A percentile compares a stretch with the other conserved stretches of the same genome.
Evolutionary conservation across 2,888 invertebrate species (phyloP).

Genomic region (Cataglyphis albicans): DNA sequence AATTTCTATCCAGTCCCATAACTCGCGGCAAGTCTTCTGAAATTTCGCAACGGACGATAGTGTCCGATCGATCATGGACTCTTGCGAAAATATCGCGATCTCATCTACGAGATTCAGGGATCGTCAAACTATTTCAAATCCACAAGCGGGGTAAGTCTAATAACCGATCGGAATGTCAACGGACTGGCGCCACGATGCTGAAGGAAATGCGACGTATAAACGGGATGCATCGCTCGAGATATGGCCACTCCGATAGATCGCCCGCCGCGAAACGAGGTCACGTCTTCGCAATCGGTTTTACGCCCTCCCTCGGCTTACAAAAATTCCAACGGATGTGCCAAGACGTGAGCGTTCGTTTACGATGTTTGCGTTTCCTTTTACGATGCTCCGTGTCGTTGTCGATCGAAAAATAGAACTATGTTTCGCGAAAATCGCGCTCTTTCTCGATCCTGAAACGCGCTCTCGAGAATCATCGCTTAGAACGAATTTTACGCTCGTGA

Average conservation of each 20-base stretch:
- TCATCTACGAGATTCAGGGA: neutral
- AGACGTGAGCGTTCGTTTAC: conserved; percentile 53
- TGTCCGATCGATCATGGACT: conserved; percentile 5
- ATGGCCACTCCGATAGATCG: conserved; percentile 32
- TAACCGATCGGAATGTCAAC: neutral
- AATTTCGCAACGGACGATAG: conserved; percentile 10
- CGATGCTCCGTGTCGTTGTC: conserved; percentile 41
- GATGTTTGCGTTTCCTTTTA: conserved; percentile 55
- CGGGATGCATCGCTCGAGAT: conserved; percentile 10
- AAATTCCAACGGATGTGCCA: conserved; percentile 51
- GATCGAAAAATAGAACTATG: conserved; percentile 33
- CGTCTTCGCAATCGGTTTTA: conserved; percentile 56
- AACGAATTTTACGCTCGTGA: conserved; percentile 4
- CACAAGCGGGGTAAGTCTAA: neutral
- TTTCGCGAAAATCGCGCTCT: conserved; percentile 39
- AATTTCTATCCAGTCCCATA: conserved; percentile 1
- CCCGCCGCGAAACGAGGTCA: conserved; percentile 50
- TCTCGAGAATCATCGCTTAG: neutral
- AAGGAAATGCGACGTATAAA: conserved; percentile 13
- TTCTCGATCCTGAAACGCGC: neutral
- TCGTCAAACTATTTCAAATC: neutral
- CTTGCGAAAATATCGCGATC: neutral
- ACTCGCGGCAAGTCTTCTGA: conserved; percentile 11
- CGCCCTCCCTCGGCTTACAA: conserved; percentile 32
- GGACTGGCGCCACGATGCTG: conserved; percentile 13